phyloP scores from a whole-genome alignment of 2,888 invertebrate species.

The Halictus quadricinctus region DNA sequence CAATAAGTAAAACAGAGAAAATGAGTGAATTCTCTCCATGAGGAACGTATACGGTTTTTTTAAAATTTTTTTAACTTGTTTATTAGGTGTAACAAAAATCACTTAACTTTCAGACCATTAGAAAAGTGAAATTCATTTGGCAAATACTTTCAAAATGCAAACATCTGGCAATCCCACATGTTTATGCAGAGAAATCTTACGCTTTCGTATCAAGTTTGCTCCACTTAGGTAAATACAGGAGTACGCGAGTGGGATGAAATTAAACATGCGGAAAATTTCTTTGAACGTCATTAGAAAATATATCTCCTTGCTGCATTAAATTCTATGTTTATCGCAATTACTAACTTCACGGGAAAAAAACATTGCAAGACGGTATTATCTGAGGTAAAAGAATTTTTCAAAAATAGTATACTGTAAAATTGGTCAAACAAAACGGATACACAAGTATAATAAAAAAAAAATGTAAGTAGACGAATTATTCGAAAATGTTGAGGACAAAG shows the following conservation, averaged over 20 bases:
- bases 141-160: neutral
- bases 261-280: neutral
- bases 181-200: neutral
- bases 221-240: neutral
- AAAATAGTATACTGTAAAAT: neutral
- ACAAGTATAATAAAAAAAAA: neutral
- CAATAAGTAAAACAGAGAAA: too few relatives aligned
- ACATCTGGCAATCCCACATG: neutral
- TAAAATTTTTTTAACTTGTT: too few relatives aligned
- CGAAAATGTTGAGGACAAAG: neutral
- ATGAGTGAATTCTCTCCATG: too few relatives aligned
- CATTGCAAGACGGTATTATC: neutral
- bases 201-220: neutral
- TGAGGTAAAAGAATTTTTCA: neutral
- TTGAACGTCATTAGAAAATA: neutral
- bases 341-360: neutral
- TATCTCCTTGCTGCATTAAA: neutral
- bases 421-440: neutral
- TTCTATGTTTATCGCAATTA: neutral
- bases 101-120: neutral
- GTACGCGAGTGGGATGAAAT: neutral
- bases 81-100: neutral
- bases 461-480: too few relatives aligned
- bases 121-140: neutral
- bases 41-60: too few relatives aligned